Evolutionary conservation across 2,797 vertebrate genomes (phyloP).

Genomic region (Hypotaenidia okinawae): DNA sequence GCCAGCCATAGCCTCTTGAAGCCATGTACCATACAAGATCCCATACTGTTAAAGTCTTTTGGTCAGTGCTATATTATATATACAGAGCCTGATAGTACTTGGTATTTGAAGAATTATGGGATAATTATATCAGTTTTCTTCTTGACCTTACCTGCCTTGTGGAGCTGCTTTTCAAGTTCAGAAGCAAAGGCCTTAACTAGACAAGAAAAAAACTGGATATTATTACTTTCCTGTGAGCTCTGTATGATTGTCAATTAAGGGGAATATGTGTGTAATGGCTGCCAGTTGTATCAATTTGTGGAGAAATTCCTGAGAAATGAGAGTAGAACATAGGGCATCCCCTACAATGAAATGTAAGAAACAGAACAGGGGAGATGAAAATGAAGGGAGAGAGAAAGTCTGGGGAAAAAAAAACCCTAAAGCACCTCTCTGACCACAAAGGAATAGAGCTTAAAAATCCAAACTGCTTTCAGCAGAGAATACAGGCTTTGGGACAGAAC

Average conservation of each 20-base stretch:
- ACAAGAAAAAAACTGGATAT: slow-evolving; percentile 16
- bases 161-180: slow-evolving; percentile 31
- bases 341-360: slow-evolving; percentile 25
- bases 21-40: not conserved
- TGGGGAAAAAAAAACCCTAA: not conserved
- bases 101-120: slow-evolving; percentile 46
- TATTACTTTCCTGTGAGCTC: slow-evolving; percentile 37
- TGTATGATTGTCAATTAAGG: slow-evolving; percentile 48
- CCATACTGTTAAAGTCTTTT: slow-evolving; percentile 3
- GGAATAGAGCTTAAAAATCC: not conserved
- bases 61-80: not conserved
- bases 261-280: slow-evolving; percentile 28
- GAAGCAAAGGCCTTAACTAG: slow-evolving; percentile 53
- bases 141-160: slow-evolving; percentile 47
- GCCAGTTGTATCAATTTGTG: slow-evolving; percentile 43
- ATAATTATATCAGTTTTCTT: slow-evolving; percentile 55
- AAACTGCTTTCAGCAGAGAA: not conserved
- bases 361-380: not conserved
- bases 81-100: not conserved
- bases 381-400: slow-evolving; percentile 20
- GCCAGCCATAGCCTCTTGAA: not conserved
- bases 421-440: not conserved
- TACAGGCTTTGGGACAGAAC: not conserved
- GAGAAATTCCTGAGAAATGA: slow-evolving; percentile 22
- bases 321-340: slow-evolving; percentile 23